phyloP scores from a whole-genome alignment of 1,140 invertebrate species.

The Drepana arcuata region DNA sequence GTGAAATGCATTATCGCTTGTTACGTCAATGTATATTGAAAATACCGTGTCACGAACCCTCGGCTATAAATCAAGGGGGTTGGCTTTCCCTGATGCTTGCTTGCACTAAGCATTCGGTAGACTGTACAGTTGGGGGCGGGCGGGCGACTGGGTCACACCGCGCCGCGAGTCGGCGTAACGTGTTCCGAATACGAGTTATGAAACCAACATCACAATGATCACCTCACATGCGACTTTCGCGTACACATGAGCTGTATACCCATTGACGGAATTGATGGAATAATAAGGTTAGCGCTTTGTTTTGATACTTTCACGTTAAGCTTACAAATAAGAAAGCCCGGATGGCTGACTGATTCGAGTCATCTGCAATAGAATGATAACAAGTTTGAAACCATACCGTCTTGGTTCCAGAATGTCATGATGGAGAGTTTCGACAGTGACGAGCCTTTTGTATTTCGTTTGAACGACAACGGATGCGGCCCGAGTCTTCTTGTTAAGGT shows the following conservation, averaged over 20 bases:
- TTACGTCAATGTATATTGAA: conserved; percentile 42
- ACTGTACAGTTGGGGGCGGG: conserved; percentile 37
- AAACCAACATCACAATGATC: conserved; percentile 22
- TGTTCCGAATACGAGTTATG: conserved; percentile 15
- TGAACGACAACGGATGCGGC: conserved; percentile 83
- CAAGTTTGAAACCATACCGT: too few relatives aligned
- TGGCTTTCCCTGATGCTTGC: conserved; percentile 25
- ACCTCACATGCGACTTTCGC: conserved; percentile 33
- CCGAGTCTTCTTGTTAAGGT: conserved; percentile 83
- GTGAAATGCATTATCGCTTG: conserved; percentile 39
- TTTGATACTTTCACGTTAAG: not conserved
- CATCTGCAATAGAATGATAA: too few relatives aligned
- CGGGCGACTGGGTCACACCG: conserved; percentile 24
- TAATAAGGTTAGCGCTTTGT: conserved; percentile 4
- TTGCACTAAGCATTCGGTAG: too few relatives aligned
- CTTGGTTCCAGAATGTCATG: too few relatives aligned
- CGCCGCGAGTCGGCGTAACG: conserved; percentile 16
- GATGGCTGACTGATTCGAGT: too few relatives aligned
- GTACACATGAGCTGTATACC: too few relatives aligned
- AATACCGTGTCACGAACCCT: conserved; percentile 48
- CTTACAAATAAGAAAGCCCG: too few relatives aligned
- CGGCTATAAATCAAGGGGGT: conserved; percentile 48
- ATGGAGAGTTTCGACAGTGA: conserved; percentile 49
- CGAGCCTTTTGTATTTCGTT: conserved; percentile 80
- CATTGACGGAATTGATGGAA: conserved; percentile 7